Conservation (phyloP, 2,113 vertebrate genomes). For the Paracyprichromis sp. region DNA sequence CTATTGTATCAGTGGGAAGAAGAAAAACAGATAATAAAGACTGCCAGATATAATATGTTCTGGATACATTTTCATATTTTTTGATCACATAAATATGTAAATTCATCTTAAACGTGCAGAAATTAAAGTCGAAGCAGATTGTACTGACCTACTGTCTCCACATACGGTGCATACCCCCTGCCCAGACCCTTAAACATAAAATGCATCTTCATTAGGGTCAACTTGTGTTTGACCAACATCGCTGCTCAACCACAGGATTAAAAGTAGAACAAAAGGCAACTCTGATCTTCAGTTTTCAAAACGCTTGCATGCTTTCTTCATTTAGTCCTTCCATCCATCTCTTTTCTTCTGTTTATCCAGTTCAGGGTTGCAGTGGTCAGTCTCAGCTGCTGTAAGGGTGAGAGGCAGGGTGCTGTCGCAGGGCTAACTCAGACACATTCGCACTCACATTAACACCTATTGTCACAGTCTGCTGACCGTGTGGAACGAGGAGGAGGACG, state of each 20-base stretch:
- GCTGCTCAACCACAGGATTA: background rate
- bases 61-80: background rate
- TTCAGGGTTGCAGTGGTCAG: background rate
- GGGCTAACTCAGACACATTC: background rate
- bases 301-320: background rate
- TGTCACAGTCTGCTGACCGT: background rate
- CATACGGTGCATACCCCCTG: background rate
- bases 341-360: background rate
- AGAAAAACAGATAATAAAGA: background rate
- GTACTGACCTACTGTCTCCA: background rate
- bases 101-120: background rate
- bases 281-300: background rate
- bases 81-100: background rate
- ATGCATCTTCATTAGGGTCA: background rate
- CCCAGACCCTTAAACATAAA: background rate
- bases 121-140: rapidly evolving
- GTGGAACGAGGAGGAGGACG: background rate
- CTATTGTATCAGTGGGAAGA: background rate
- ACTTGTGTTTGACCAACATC: background rate
- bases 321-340: background rate
- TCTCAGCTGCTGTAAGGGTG: background rate
- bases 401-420: background rate
- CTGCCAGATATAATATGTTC: background rate
- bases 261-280: background rate
- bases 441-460: background rate